A percentile compares a stretch with the other conserved stretches of the same genome.
Conservation (phyloP, 2,888 invertebrate species). For the Eupithecia tripunctaria region DNA sequence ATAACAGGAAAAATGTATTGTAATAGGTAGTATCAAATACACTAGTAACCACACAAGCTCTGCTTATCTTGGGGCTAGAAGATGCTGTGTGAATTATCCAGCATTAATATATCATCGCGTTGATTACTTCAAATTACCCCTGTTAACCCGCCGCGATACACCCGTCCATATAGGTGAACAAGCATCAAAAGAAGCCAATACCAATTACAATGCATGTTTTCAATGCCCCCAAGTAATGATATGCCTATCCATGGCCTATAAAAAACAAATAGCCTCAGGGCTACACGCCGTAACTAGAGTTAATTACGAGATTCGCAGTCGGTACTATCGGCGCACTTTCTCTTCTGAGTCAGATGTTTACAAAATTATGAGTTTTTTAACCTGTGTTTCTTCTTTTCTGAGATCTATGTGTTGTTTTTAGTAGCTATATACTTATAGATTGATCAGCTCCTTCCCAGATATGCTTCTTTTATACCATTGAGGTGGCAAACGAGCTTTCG, state of each 20-base stretch:
- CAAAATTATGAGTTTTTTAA: slow-evolving; percentile 30
- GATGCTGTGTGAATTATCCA: no score
- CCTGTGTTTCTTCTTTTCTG: slow-evolving; percentile 23
- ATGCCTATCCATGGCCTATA: slow-evolving; percentile 3
- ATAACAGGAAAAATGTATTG: no score
- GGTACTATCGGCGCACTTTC: slow-evolving; percentile 39
- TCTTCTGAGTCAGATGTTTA: slow-evolving; percentile 41
- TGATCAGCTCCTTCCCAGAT: no score
- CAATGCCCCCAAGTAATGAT: not conserved
- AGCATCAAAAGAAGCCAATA: not conserved
- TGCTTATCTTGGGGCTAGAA: no score
- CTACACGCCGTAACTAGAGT: slow-evolving; percentile 20
- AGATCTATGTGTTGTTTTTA: not conserved
- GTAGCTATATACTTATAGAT: no score
- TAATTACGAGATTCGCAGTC: slow-evolving; percentile 16
- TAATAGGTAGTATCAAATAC: no score
- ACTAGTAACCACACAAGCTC: no score
- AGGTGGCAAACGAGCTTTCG: no score
- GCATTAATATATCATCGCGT: not conserved
- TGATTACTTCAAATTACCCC: not conserved
- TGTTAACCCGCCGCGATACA: not conserved
- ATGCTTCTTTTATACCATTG: no score
- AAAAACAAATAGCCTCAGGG: slow-evolving; percentile 10
- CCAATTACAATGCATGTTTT: not conserved
- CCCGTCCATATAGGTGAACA: not conserved